phyloP scores from a whole-genome alignment of 2,113 vertebrate species.

The Herpetotheres cachinnans region DNA sequence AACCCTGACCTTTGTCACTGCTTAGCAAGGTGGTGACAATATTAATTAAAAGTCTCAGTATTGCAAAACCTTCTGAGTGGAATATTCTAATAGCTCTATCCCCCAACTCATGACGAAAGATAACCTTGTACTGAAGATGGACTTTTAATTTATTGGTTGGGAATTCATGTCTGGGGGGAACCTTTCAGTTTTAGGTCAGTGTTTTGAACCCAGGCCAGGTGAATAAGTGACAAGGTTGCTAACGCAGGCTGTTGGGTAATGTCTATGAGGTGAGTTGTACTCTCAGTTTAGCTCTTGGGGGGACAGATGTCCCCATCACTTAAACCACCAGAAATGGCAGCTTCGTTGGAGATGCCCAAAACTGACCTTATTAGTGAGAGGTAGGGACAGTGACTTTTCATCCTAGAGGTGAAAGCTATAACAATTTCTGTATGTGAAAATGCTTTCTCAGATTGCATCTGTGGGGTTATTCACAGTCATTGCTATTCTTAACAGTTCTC shows the following conservation, averaged over 20 bases:
- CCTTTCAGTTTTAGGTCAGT: conserved; percentile 52
- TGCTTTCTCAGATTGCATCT: conserved; percentile 42
- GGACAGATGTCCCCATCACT: conserved; percentile 53
- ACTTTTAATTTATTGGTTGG: neutral
- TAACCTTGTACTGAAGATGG: conserved; percentile 15
- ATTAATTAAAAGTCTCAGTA: neutral
- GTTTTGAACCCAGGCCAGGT: conserved; percentile 49
- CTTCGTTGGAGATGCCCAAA: conserved; percentile 27
- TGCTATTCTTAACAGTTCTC: conserved; percentile 10
- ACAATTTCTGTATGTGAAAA: conserved; percentile 15
- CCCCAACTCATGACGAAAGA: neutral
- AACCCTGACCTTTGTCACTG: neutral
- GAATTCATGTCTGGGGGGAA: neutral
- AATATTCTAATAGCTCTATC: neutral
- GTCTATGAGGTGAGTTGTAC: conserved; percentile 40
- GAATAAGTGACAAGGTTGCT: conserved; percentile 49
- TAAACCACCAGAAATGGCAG: conserved; percentile 48
- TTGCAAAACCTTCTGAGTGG: neutral
- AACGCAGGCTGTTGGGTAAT: conserved; percentile 41
- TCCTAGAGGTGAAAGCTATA: conserved; percentile 44
- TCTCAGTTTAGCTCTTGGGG: conserved; percentile 6
- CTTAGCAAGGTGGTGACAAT: neutral
- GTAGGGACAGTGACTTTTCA: conserved; percentile 33
- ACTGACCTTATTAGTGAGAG: conserved; percentile 38
- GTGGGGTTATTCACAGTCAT: conserved; percentile 32